Conservation (phyloP, 2,113 vertebrate genomes). For the Donacobius atricapilla region DNA sequence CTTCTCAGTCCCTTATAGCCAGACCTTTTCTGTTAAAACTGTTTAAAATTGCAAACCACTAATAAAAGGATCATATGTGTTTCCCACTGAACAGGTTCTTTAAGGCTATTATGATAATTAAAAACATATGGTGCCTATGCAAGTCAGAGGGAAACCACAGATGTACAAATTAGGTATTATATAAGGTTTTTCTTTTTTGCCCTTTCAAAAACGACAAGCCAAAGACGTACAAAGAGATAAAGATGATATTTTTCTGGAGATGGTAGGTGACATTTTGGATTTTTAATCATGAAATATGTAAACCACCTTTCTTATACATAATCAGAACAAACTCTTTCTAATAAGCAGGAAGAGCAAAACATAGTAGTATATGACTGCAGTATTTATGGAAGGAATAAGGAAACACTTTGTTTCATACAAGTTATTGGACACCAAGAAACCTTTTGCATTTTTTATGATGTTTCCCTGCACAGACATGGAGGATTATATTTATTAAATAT, state of each 20-base stretch:
- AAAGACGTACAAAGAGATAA: constrained; percentile 62
- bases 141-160: constrained; percentile 79
- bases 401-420: constrained; percentile 43
- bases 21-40: constrained; percentile 79
- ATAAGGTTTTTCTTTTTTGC: constrained; percentile 77
- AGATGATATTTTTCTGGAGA: constrained; percentile 32
- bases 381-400: constrained; percentile 62
- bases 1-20: constrained; percentile 64
- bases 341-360: not conserved
- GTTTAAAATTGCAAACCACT: constrained; percentile 81
- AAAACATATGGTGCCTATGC: constrained; percentile 88
- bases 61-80: constrained; percentile 82
- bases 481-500: constrained; percentile 77
- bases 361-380: constrained; percentile 1
- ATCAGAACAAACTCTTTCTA: constrained; percentile 56
- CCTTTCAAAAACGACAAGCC: constrained; percentile 75
- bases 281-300: constrained; percentile 66
- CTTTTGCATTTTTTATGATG: constrained; percentile 72
- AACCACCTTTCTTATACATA: constrained; percentile 49
- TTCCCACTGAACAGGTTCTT: constrained; percentile 87
- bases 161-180: constrained; percentile 89
- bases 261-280: constrained; percentile 58
- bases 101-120: constrained; percentile 91
- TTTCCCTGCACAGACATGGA: constrained; percentile 63
- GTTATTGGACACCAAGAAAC: constrained; percentile 57